Conservation (phyloP, 1,140 invertebrate genomes). For the Neomicropteryx cornuta region DNA sequence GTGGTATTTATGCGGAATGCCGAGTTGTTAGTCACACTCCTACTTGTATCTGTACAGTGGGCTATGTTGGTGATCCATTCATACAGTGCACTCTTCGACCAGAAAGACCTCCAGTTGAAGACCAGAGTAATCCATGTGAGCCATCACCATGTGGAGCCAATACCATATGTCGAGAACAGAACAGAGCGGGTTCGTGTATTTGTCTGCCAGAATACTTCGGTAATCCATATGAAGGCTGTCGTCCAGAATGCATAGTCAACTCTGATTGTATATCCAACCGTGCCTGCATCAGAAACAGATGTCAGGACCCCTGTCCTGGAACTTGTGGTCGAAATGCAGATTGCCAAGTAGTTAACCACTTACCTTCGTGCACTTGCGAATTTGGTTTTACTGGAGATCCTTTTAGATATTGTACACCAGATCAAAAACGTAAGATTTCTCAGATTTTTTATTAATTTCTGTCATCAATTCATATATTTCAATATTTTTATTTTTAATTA, state of each 20-base stretch:
- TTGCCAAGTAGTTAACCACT: slow-evolving; percentile 49
- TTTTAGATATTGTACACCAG: slow-evolving; percentile 43
- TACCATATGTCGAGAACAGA: slow-evolving; percentile 48
- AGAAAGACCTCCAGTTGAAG: slow-evolving; percentile 21
- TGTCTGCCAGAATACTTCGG: slow-evolving; percentile 55
- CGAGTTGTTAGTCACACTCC: slow-evolving; percentile 54
- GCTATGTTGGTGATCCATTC: slow-evolving; percentile 49
- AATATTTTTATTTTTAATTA: slow-evolving; percentile 14
- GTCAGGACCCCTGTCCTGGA: slow-evolving; percentile 53
- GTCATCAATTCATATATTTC: slow-evolving; percentile 5
- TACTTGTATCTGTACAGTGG: slow-evolving; percentile 46
- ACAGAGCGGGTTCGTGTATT: slow-evolving; percentile 48
- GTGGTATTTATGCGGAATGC: slow-evolving; percentile 53
- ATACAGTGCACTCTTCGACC: slow-evolving; percentile 32
- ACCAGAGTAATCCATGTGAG: slow-evolving; percentile 37
- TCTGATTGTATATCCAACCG: slow-evolving; percentile 49
- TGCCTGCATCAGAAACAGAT: slow-evolving; percentile 49
- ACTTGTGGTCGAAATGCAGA: slow-evolving; percentile 50
- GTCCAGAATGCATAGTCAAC: slow-evolving; percentile 52
- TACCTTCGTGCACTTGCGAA: slow-evolving; percentile 43
- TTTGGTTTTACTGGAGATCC: slow-evolving; percentile 50
- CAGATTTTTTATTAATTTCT: slow-evolving; percentile 10
- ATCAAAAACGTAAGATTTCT: slow-evolving; percentile 42
- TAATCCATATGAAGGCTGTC: slow-evolving; percentile 54
- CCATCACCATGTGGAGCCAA: slow-evolving; percentile 60